A percentile compares a stretch with the other conserved stretches of the same genome.
phyloP scores from a whole-genome alignment of 2,113 vertebrate genomes.

The Apodemus sylvaticus region DNA sequence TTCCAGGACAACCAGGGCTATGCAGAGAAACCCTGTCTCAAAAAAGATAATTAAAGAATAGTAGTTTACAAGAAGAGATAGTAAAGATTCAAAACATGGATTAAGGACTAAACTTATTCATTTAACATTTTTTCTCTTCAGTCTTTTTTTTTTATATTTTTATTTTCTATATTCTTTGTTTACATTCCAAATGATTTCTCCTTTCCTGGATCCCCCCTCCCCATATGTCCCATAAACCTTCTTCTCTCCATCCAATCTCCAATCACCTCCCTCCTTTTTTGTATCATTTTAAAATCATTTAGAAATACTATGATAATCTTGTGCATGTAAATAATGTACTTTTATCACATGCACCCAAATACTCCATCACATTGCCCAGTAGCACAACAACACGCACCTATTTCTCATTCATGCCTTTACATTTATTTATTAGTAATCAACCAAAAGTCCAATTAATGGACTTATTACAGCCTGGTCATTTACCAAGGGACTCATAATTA shows the following conservation, averaged over 20 bases:
- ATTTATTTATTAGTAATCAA: background rate
- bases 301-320: background rate
- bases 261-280: too few relatives aligned
- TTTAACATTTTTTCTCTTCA: too few relatives aligned
- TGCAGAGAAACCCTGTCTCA: too few relatives aligned
- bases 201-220: too few relatives aligned
- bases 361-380: background rate
- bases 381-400: background rate
- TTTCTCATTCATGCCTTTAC: background rate
- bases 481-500: background rate
- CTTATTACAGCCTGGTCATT: background rate
- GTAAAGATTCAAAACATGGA: background rate
- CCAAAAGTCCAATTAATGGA: background rate
- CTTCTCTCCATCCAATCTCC: too few relatives aligned
- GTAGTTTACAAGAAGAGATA: constrained; percentile 9
- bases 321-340: background rate
- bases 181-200: too few relatives aligned
- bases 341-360: background rate
- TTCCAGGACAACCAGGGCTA: too few relatives aligned
- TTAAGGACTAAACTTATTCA: too few relatives aligned
- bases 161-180: too few relatives aligned
- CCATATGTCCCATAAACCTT: too few relatives aligned
- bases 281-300: background rate
- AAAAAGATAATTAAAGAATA: too few relatives aligned
- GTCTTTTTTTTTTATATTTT: too few relatives aligned